Conservation (phyloP, 1,140 invertebrate species). For the Macrosteles quadrilineatus region DNA sequence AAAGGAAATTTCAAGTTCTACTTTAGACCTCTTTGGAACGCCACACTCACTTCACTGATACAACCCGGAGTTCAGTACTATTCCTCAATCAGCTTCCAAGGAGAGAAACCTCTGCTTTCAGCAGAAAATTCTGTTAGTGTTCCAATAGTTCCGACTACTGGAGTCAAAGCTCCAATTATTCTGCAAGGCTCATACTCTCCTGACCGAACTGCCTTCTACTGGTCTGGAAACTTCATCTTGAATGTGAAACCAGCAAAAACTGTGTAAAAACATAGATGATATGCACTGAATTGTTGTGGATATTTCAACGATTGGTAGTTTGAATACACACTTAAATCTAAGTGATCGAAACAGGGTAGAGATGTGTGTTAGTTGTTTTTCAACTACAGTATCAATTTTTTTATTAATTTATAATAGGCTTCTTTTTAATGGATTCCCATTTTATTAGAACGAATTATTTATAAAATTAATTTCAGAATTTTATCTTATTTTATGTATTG, state of each 20-base stretch:
- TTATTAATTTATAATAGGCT: too few relatives aligned
- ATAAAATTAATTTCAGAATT: too few relatives aligned
- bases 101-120: neutral
- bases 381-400: too few relatives aligned
- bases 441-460: too few relatives aligned
- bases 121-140: neutral
- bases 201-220: slow-evolving; percentile 20
- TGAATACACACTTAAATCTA: too few relatives aligned
- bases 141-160: neutral
- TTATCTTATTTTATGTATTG: too few relatives aligned
- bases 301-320: too few relatives aligned
- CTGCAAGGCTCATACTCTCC: slow-evolving; percentile 26
- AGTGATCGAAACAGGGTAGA: too few relatives aligned
- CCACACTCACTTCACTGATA: neutral
- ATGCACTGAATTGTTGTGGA: too few relatives aligned
- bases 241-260: slow-evolving; percentile 1
- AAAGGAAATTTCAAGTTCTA: slow-evolving; percentile 15
- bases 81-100: slow-evolving; percentile 10
- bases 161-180: slow-evolving; percentile 20
- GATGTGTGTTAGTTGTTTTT: too few relatives aligned
- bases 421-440: too few relatives aligned
- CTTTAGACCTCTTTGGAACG: slow-evolving; percentile 3
- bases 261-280: too few relatives aligned
- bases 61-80: slow-evolving; percentile 9
- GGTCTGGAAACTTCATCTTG: slow-evolving; percentile 26